A percentile compares a stretch with the other conserved stretches of the same genome.
phyloP scores from a whole-genome alignment of 2,113 vertebrate genomes.

The Nettapus auritus region DNA sequence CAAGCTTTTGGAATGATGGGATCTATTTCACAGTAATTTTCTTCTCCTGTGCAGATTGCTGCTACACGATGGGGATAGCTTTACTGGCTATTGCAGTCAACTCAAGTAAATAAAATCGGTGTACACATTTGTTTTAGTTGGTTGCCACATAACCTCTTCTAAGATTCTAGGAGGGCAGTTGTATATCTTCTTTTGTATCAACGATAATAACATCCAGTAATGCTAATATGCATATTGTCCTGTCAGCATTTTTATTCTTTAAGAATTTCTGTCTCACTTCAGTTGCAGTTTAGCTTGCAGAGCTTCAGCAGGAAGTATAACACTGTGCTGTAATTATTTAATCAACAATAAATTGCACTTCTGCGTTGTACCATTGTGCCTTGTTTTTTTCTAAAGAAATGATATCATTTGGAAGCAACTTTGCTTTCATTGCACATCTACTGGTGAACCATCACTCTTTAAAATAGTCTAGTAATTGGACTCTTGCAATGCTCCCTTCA shows the following conservation, averaged over 20 bases:
- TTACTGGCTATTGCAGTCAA: conserved; percentile 29
- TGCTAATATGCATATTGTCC: background rate
- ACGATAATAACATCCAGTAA: background rate
- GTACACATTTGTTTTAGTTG: background rate
- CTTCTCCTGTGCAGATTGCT: background rate
- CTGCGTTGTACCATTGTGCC: background rate
- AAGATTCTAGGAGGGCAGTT: conserved; percentile 2
- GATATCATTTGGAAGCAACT: background rate
- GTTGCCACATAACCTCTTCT: background rate
- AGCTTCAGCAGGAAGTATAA: background rate
- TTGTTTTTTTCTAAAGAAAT: background rate
- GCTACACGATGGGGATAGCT: background rate
- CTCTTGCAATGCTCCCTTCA: background rate
- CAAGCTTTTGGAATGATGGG: conserved; percentile 19
- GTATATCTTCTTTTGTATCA: background rate
- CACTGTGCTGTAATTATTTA: conserved; percentile 13
- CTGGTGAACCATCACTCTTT: background rate
- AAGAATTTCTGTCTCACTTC: conserved; percentile 10
- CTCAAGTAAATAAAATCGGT: conserved; percentile 23
- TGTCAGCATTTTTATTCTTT: conserved; percentile 34
- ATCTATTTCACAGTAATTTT: conserved; percentile 49
- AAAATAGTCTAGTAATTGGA: background rate
- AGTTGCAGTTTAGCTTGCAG: conserved; percentile 26
- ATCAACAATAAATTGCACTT: conserved; percentile 24
- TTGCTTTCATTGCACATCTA: background rate